Conservation (phyloP, 92 coral and sea anemone species). For the Parazoanthus darwini region DNA sequence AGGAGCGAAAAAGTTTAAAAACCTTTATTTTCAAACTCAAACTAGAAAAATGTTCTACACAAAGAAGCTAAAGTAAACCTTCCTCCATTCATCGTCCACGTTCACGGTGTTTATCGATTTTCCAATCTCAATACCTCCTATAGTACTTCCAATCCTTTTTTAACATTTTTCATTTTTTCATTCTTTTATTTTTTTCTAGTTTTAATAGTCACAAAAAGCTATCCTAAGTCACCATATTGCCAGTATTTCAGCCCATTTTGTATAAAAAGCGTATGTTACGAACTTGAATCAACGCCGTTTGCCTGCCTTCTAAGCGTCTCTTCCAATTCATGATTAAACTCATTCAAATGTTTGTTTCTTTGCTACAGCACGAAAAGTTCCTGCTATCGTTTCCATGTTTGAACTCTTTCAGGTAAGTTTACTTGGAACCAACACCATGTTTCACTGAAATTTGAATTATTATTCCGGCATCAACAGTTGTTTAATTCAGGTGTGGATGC, state of each 20-base stretch:
- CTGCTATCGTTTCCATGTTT: slow-evolving; percentile 84
- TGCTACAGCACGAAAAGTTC: slow-evolving; percentile 80
- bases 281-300: not conserved
- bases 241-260: not conserved
- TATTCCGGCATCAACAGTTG: too few relatives aligned
- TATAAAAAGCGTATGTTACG: not conserved
- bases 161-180: too few relatives aligned
- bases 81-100: not conserved
- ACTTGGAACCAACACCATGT: too few relatives aligned
- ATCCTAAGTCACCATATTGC: not conserved
- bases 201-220: not conserved
- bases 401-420: slow-evolving; percentile 87
- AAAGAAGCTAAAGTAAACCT: not conserved
- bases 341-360: not conserved
- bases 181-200: too few relatives aligned
- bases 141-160: not conserved
- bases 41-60: not conserved
- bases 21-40: not conserved
- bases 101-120: not conserved
- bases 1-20: not conserved
- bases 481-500: too few relatives aligned
- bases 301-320: not conserved
- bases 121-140: not conserved
- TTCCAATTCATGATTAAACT: slow-evolving; percentile 9
- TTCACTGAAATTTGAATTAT: too few relatives aligned